Percentiles rank a stretch among this genome's conserved stretches.
These are phyloP conservation scores for Anolis apletophallus DNA, from an alignment of 2,797 vertebrate genomes.

Conservation along the genomic window DNA sequence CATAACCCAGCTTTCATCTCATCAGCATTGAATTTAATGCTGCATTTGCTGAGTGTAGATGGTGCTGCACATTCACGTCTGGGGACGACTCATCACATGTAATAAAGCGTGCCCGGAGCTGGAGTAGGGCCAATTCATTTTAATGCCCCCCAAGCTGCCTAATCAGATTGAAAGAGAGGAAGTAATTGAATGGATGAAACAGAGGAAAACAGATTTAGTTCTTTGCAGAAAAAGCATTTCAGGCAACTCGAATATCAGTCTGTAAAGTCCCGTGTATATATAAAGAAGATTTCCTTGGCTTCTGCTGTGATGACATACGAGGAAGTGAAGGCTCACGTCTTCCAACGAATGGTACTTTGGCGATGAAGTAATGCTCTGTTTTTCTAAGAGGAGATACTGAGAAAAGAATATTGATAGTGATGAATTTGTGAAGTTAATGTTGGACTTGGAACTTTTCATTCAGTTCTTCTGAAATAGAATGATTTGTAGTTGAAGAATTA, in stretches of 20 bases:
- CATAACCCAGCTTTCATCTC: neutral
- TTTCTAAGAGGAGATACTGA: neutral
- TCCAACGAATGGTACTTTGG: neutral
- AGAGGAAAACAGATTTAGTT: slow-evolving; percentile 1
- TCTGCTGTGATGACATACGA: neutral
- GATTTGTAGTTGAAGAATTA: neutral
- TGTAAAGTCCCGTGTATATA: neutral
- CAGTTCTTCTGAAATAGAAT: neutral
- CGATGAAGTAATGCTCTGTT: neutral
- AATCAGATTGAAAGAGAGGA: slow-evolving; percentile 14
- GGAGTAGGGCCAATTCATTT: neutral
- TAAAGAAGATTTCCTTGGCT: slow-evolving; percentile 25
- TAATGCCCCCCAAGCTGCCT: neutral
- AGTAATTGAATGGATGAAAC: neutral
- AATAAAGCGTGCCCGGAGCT: neutral
- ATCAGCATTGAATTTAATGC: neutral
- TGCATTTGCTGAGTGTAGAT: neutral
- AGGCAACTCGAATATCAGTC: neutral
- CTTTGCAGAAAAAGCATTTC: neutral
- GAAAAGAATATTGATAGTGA: neutral
- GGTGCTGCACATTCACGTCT: neutral
- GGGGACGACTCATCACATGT: neutral
- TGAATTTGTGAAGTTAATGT: neutral
- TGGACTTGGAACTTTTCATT: neutral
- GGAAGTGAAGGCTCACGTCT: neutral